Conservation (phyloP, 2,888 invertebrate genomes). For the Trimorus sp. region DNA sequence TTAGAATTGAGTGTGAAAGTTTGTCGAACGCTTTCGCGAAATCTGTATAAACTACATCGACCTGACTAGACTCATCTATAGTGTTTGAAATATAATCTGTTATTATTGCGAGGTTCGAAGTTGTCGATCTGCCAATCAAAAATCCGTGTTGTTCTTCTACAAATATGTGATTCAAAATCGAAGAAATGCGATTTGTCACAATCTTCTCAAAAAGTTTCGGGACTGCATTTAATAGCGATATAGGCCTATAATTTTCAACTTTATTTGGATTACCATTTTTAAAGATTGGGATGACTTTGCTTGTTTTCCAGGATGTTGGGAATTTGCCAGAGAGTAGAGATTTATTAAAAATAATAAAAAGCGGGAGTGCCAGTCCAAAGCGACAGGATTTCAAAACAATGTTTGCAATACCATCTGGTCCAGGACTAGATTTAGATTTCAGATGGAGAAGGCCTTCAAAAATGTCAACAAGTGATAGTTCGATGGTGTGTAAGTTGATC, state of each 20-base stretch:
- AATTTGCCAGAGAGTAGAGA: not conserved
- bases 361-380: not conserved
- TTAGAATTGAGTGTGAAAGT: not conserved
- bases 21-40: slow-evolving; percentile 15
- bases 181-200: not conserved
- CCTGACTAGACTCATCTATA: not conserved
- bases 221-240: not conserved
- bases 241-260: not conserved
- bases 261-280: not conserved
- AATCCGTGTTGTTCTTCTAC: slow-evolving; percentile 17
- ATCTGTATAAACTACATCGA: slow-evolving; percentile 5
- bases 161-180: not conserved
- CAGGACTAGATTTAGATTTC: not conserved
- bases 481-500: not conserved
- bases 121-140: not conserved
- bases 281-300: not conserved
- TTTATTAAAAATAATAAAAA: slow-evolving; percentile 7
- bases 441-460: not conserved
- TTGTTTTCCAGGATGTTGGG: not conserved
- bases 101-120: slow-evolving; percentile 5
- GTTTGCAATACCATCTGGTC: slow-evolving; percentile 1
- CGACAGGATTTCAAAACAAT: not conserved
- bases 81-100: not conserved
- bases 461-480: not conserved
- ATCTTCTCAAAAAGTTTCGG: not conserved